Conservation (phyloP, 2,888 invertebrate species). For the Cantharis lateralis region DNA sequence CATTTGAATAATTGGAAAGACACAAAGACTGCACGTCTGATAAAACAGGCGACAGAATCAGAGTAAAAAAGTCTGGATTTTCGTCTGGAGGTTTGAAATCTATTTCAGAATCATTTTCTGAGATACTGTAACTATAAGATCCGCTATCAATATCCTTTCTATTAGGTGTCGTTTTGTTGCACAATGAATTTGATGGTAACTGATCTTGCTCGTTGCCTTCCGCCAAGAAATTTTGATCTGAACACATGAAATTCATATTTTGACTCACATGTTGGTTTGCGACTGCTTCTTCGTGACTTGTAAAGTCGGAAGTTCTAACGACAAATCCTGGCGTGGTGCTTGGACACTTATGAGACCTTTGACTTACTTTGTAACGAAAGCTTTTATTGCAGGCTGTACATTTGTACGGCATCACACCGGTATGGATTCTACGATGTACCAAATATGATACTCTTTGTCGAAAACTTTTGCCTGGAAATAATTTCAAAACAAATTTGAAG, state of each 20-base stretch:
- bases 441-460: constrained; percentile 84
- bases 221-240: neutral
- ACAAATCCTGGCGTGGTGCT: constrained; percentile 65
- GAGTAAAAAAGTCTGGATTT: constrained; percentile 54
- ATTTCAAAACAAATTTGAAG: neutral
- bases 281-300: neutral
- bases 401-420: constrained; percentile 85
- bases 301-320: constrained; percentile 45
- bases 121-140: neutral
- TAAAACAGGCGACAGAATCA: constrained; percentile 57
- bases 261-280: neutral
- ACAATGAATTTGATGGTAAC: neutral
- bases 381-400: constrained; percentile 80
- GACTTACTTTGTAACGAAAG: constrained; percentile 85
- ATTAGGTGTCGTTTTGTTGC: neutral
- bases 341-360: constrained; percentile 80
- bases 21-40: constrained; percentile 67
- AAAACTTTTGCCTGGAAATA: constrained; percentile 77
- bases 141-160: neutral
- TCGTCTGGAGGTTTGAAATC: neutral
- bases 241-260: neutral
- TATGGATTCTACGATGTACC: constrained; percentile 82
- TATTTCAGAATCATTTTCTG: neutral
- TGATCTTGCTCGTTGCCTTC: neutral
- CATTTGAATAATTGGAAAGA: constrained; percentile 49